Evolutionary conservation across 2,797 vertebrate genomes (phyloP).

Genomic region (Labeo calbasu): DNA sequence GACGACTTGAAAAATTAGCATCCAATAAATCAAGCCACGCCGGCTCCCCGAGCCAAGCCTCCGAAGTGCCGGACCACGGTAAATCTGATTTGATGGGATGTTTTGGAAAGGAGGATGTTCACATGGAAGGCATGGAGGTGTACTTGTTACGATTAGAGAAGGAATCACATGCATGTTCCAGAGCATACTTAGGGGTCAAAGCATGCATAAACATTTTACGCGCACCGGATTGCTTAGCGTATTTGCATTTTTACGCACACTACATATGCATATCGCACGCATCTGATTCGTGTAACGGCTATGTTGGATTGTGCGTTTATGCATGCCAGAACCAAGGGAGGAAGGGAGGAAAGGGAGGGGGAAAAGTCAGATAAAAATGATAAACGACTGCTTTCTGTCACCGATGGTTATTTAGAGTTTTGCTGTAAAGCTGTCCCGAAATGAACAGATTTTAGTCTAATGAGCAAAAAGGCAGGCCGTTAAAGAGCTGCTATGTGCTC

Average conservation of each 20-base stretch:
- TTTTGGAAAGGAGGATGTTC: slow-evolving; percentile 34
- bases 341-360: slow-evolving; percentile 50
- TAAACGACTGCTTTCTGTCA: slow-evolving; percentile 83
- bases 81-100: slow-evolving; percentile 61
- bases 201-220: slow-evolving; percentile 47
- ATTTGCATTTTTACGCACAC: slow-evolving; percentile 32
- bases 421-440: slow-evolving; percentile 83
- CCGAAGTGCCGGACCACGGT: slow-evolving; percentile 60
- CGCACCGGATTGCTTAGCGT: slow-evolving; percentile 23
- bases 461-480: slow-evolving; percentile 84
- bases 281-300: slow-evolving; percentile 25
- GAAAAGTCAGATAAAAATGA: slow-evolving; percentile 82
- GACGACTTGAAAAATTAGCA: slow-evolving; percentile 68
- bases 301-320: slow-evolving; percentile 45
- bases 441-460: slow-evolving; percentile 86
- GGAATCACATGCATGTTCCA: slow-evolving; percentile 32
- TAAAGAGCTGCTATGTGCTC: slow-evolving; percentile 81
- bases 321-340: slow-evolving; percentile 37
- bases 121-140: slow-evolving; percentile 34
- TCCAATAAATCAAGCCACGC: slow-evolving; percentile 67
- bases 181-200: slow-evolving; percentile 20
- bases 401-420: slow-evolving; percentile 82
- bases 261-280: slow-evolving; percentile 5
- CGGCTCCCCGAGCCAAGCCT: slow-evolving; percentile 54
- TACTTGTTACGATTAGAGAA: slow-evolving; percentile 29